A percentile compares a stretch with the other conserved stretches of the same genome.
These are phyloP conservation scores for Anaspis maculata DNA, from an alignment of 2,888 invertebrate genomes.

Conservation along the genomic window DNA sequence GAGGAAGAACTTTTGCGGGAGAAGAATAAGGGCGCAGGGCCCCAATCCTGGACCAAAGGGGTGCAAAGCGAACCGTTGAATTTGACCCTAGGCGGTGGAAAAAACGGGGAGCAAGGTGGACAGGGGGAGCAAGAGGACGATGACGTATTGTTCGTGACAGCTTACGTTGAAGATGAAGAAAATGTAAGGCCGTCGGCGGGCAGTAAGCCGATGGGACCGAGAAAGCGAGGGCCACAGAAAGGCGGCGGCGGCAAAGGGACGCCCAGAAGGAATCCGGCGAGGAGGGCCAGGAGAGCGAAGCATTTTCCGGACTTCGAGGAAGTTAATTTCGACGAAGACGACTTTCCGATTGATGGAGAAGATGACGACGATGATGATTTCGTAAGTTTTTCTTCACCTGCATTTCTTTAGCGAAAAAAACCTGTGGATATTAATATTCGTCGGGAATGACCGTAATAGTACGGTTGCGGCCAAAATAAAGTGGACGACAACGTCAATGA, in stretches of 20 bases:
- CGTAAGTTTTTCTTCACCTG: too few species aligned
- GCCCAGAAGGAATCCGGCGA: conserved; percentile 14
- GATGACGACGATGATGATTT: conserved; percentile 3
- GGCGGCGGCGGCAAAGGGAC: not conserved
- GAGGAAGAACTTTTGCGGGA: too few species aligned
- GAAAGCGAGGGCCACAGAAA: conserved; percentile 1
- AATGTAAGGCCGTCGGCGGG: conserved; percentile 28
- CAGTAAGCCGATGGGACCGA: conserved; percentile 11
- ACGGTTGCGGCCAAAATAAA: too few species aligned
- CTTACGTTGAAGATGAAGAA: conserved; percentile 25
- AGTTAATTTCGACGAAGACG: conserved; percentile 10
- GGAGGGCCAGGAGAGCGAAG: conserved; percentile 11
- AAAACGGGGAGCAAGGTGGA: conserved; percentile 1
- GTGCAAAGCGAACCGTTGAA: conserved; percentile 12
- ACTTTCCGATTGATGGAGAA: conserved; percentile 4
- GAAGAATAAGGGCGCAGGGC: too few species aligned
- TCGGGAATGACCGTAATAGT: too few species aligned
- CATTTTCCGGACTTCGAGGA: conserved; percentile 6
- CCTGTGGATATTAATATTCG: too few species aligned
- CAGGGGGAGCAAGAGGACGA: conserved; percentile 17
- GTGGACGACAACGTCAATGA: too few species aligned
- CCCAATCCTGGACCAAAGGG: too few species aligned
- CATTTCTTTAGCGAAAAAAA: too few species aligned
- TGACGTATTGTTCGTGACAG: conserved; percentile 28
- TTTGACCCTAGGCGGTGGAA: conserved; percentile 5